phyloP scores from a whole-genome alignment of 2,888 invertebrate species.

The Apocheima hispidaria region DNA sequence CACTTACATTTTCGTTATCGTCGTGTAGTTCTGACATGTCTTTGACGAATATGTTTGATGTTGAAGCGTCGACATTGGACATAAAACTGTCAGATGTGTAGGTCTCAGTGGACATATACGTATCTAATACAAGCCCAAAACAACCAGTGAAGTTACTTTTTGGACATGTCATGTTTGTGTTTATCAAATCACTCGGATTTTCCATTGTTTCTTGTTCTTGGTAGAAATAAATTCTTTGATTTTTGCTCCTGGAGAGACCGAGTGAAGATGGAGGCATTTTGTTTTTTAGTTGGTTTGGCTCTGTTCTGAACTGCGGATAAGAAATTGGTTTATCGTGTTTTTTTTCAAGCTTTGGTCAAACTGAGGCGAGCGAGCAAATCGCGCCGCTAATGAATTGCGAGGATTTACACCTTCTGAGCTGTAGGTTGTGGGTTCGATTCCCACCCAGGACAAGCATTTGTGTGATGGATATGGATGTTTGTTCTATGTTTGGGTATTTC shows the following conservation, averaged over 20 bases:
- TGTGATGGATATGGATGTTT: no score
- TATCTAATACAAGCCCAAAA: conserved; percentile 1
- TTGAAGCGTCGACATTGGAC: background rate
- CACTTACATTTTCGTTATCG: background rate
- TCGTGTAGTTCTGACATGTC: background rate
- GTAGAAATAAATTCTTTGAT: conserved; percentile 7
- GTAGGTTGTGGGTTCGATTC: no score
- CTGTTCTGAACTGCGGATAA: background rate
- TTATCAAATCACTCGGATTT: background rate
- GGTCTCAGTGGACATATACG: background rate
- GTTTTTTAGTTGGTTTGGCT: background rate
- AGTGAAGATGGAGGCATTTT: conserved; percentile 5
- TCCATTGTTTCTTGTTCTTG: background rate
- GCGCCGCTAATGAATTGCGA: no score
- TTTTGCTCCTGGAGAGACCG: background rate
- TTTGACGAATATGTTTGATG: background rate
- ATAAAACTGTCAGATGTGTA: background rate
- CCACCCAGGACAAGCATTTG: no score
- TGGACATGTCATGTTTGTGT: background rate
- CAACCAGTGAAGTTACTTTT: background rate
- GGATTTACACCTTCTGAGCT: no score
- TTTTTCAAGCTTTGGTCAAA: no score
- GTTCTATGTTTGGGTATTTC: no score
- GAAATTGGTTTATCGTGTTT: background rate
- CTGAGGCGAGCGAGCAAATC: no score